Base-by-base conservation (phyloP, 2,797 vertebrate genomes). In the Novumbra hubbsi region DNA sequence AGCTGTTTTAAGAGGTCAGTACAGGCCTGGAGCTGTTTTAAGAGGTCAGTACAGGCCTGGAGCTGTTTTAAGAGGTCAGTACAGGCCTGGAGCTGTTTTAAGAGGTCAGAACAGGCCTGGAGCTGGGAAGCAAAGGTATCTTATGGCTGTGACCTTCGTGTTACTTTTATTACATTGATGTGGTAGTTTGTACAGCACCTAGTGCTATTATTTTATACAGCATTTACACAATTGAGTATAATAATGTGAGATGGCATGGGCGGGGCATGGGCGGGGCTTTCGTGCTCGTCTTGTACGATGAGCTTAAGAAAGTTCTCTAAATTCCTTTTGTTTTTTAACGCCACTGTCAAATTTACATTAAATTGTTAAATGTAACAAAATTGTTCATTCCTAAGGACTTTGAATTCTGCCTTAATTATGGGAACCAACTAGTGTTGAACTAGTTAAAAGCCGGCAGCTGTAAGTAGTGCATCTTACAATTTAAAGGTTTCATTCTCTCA, bases 1-100 rank as follows among this genome's bases (percentile, higher is more conserved):
- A 99, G 91, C 93, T 99, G 79, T 98, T 98, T 21, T 97, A 98
- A 84, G 97, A 98, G 97, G 97, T n/a, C n/a, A n/a, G n/a, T 99
- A 99, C 93, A 99, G 97, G n/a, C 82, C 90, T 99, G 93, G 97
- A 99, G 91, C 93, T 99, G 79, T 98, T 98, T 21, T 97, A 98
- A 84, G 97, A 98, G 97, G 97, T n/a, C n/a, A n/a, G 92, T 73
- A 27, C 28, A n/a, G 12, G 52, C 19, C n/a, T n/a, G n/a, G n/a
- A n/a, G 91, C 93, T 99, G 79, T 98, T 98, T 24, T 97, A 98
- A 84, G 97, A 98, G 97, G 97, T 38, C 34, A 38, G 34, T 99
- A 99, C 93, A 99, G n/a, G 97, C 82, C 90, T 99, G 93, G 97
- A 99, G 91, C 93, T 99, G 79, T 98, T 98, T 21, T 97, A 98